Base-by-base conservation (phyloP, 2,113 vertebrate genomes). In the Polypterus bichir region DNA sequence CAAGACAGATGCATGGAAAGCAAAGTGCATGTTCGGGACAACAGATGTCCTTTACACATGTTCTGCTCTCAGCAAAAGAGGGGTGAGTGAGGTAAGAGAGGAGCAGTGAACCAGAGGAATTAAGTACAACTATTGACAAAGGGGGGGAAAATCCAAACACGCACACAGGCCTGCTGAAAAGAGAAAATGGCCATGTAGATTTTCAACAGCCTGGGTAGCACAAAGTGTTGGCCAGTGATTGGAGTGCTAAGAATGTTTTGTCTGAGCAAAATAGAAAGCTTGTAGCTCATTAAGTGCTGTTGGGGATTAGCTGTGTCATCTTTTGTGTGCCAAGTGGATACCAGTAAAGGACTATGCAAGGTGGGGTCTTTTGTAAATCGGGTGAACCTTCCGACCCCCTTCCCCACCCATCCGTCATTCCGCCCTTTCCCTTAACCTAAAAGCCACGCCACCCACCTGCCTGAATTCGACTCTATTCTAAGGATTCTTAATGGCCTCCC, bases 201-300 rank as follows among this genome's bases (percentile, higher is more conserved):
- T 81, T 79, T 77, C 79, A 74, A 73, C 69, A 77, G 73, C 68
- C 73, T 73, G 73, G 72, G 60, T 71, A 73, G 79, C 75, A 75
- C 68, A 68, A 68, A 77, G 77, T 76, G 77, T 87, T 88, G 84
- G 83, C 79, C 74, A 74, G 68, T 68, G 84, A 88, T 90, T 88
- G 89, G 75, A 73, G 77, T 69, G 68, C 71, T 70, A n/a, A 76
- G 83, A 80, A 76, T 76, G 74, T 79, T 79, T 77, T 88, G 86
- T 88, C 75, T 4, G 0, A 61, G 65, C 90, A 82, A 91, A 91
- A 86, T 27, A 79, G 86, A 82, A 86, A 91, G 82, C 88, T 90
- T 91, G 89, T 86, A 84, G 85, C 79, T 89, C 82, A 88, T 92
- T 92, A 91, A 89, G 79, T 66, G 66, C 68, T 64, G 74, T 65